Conservation (phyloP, 1,140 invertebrate genomes). For the Anthonomus grandis region DNA sequence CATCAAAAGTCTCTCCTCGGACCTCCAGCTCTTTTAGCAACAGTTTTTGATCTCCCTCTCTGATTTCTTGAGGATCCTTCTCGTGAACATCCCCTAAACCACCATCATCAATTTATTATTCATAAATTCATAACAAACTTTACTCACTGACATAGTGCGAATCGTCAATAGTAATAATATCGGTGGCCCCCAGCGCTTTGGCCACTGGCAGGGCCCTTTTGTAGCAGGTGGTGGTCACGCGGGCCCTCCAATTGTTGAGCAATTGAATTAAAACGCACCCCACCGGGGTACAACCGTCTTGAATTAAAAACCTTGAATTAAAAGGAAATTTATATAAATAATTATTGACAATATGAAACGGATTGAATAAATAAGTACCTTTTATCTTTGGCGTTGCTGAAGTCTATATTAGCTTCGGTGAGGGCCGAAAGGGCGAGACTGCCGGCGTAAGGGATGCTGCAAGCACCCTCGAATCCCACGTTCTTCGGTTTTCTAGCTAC, state of each 20-base stretch:
- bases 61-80: background rate
- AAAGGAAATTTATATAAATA: conserved; percentile 1
- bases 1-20: conserved; percentile 49
- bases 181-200: conserved; percentile 56
- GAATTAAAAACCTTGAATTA: conserved; percentile 60
- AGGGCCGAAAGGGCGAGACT: conserved; percentile 66
- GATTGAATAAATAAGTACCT: conserved; percentile 48
- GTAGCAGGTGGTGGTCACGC: conserved; percentile 57
- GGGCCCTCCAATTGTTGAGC: conserved; percentile 63
- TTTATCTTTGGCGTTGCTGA: conserved; percentile 57
- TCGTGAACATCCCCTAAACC: conserved; percentile 27
- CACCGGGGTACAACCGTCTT: conserved; percentile 65
- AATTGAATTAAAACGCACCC: conserved; percentile 72
- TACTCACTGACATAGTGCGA: background rate
- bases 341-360: background rate
- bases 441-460: conserved; percentile 68
- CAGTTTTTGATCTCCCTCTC: conserved; percentile 17
- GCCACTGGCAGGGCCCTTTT: conserved; percentile 53
- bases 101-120: conserved; percentile 23
- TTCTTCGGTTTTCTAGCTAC: conserved; percentile 63
- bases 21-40: conserved; percentile 41
- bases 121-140: background rate
- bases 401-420: conserved; percentile 54
- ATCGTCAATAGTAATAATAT: conserved; percentile 49
- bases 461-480: conserved; percentile 65